These are phyloP conservation scores for Scaptomyza montana DNA, from an alignment of 1,140 invertebrate species.

Conservation along the genomic window DNA sequence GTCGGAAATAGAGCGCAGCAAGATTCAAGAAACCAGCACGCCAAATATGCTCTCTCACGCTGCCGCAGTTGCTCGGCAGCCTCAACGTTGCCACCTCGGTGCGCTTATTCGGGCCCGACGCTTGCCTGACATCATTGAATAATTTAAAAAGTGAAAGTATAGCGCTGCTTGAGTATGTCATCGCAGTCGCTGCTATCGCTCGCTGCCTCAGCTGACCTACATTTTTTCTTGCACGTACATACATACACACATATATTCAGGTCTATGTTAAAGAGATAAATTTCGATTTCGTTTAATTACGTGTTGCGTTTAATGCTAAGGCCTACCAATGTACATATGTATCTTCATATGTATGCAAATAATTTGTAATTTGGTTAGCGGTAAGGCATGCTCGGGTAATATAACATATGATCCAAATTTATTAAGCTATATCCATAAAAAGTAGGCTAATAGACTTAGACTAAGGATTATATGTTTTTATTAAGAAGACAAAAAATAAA, in stretches of 20 bases:
- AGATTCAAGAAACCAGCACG: conserved; percentile 19
- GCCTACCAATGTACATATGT: neutral
- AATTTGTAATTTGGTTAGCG: no score
- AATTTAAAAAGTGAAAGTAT: conserved; percentile 84
- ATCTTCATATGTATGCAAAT: no score
- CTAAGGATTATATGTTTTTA: no score
- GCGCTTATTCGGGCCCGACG: conserved; percentile 57
- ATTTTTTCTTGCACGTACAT: conserved; percentile 68
- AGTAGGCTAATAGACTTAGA: no score
- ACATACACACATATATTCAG: conserved; percentile 59
- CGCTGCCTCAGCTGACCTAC: conserved; percentile 79
- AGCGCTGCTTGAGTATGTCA: conserved; percentile 37
- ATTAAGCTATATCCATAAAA: no score
- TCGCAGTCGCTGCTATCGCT: conserved; percentile 30
- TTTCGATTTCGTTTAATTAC: conserved; percentile 79
- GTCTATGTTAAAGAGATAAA: conserved; percentile 84
- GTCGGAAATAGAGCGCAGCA: conserved; percentile 45
- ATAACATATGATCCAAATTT: no score
- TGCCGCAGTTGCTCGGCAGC: conserved; percentile 11
- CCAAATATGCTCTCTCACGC: conserved; percentile 6
- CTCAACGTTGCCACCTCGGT: conserved; percentile 29
- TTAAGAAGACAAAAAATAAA: no score
- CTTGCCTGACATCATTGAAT: conserved; percentile 65
- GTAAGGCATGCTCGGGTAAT: no score
- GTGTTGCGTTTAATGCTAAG: conserved; percentile 55